phyloP scores from a whole-genome alignment of 2,888 invertebrate genomes.

The Tachina fera region DNA sequence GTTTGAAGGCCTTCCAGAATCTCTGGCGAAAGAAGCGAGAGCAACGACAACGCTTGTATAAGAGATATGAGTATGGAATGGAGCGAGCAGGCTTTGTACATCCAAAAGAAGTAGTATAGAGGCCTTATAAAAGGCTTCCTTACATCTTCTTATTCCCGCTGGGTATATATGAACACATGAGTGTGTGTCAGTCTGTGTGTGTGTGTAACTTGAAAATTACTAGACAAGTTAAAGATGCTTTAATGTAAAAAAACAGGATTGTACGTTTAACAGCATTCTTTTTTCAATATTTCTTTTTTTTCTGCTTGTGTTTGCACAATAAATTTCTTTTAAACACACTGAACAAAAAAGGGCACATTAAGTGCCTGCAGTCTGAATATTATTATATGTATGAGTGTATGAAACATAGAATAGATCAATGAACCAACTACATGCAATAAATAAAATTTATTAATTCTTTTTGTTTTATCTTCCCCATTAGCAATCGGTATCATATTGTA shows the following conservation, averaged over 20 bases:
- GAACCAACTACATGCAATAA: slow-evolving; percentile 40
- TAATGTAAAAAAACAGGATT: slow-evolving; percentile 59
- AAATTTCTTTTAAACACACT: slow-evolving; percentile 26
- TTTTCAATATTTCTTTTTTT: slow-evolving; percentile 21
- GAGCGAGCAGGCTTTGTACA: too few species aligned
- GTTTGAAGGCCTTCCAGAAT: too few species aligned
- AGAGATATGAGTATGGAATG: too few species aligned
- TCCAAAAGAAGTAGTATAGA: too few species aligned
- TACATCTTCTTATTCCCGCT: too few species aligned
- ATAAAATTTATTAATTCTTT: slow-evolving; percentile 5
- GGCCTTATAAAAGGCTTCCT: too few species aligned
- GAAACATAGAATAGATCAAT: slow-evolving; percentile 39
- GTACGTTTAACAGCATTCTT: slow-evolving; percentile 60
- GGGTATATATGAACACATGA: too few species aligned
- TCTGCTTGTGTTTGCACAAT: slow-evolving; percentile 33
- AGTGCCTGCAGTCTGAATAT: neutral
- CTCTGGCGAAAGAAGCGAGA: too few species aligned
- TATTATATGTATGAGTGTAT: neutral
- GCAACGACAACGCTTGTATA: too few species aligned
- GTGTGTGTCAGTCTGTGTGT: neutral
- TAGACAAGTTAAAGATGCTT: slow-evolving; percentile 17
- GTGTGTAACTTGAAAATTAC: neutral
- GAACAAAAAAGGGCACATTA: slow-evolving; percentile 48
- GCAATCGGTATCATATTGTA: neutral
- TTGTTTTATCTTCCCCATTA: slow-evolving; percentile 25